Conservation (phyloP, 2,113 vertebrate species). For the Galemys pyrenaicus region DNA sequence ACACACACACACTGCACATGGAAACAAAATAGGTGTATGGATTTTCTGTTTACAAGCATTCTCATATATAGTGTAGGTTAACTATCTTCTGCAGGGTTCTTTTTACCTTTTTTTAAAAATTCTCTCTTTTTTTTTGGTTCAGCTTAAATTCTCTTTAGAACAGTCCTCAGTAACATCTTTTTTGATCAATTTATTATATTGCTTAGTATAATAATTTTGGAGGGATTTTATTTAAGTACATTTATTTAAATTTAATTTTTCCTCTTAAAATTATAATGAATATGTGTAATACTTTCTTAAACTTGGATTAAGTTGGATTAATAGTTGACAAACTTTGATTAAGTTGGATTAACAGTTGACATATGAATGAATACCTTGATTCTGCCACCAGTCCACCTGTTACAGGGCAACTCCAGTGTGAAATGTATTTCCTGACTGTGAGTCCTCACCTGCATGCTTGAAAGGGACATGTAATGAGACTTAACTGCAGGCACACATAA, state of each 20-base stretch:
- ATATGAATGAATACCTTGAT: background rate
- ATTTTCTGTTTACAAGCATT: constrained; percentile 9
- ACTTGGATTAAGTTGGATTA: no score
- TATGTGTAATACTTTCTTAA: background rate
- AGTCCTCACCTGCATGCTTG: no score
- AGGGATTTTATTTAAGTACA: constrained; percentile 1
- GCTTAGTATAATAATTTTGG: constrained; percentile 13
- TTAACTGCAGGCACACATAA: no score
- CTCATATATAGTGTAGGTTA: background rate
- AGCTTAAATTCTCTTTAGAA: constrained; percentile 49
- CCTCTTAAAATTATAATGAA: background rate
- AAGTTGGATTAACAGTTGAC: background rate
- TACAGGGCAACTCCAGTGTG: no score
- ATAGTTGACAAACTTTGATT: background rate
- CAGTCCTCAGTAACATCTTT: background rate
- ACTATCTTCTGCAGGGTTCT: background rate
- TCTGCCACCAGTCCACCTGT: background rate
- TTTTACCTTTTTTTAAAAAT: constrained; percentile 50
- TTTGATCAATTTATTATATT: background rate
- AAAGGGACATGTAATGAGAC: no score
- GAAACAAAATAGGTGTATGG: background rate
- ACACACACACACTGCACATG: no score
- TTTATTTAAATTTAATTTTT: background rate
- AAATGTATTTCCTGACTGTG: no score
- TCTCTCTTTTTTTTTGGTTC: no score